phyloP scores from a whole-genome alignment of 2,888 invertebrate species.

The Aphodius granarius region DNA sequence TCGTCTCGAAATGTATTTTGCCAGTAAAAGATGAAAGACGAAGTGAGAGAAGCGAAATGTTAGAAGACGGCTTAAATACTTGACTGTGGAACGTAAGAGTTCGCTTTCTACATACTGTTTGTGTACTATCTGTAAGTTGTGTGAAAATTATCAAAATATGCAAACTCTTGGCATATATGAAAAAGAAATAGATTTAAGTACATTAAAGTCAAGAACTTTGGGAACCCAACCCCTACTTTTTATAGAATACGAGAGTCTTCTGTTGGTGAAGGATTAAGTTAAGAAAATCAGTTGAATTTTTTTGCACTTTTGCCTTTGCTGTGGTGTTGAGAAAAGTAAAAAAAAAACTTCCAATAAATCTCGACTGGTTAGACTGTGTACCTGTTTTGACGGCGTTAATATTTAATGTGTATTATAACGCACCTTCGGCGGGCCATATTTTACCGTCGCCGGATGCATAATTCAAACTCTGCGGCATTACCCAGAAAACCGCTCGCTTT shows the following conservation, averaged over 20 bases:
- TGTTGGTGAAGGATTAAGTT: no score
- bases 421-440: constrained; percentile 10
- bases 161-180: no score
- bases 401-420: constrained; percentile 11
- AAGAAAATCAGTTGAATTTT: background rate
- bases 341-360: constrained; percentile 3
- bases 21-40: background rate
- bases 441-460: constrained; percentile 10
- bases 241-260: no score
- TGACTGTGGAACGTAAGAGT: no score
- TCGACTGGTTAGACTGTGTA: constrained; percentile 4
- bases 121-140: no score
- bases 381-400: constrained; percentile 12
- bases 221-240: no score
- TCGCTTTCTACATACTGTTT: no score
- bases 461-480: constrained; percentile 13
- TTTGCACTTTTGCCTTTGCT: background rate
- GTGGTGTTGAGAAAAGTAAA: background rate
- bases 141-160: no score
- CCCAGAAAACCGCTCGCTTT: constrained; percentile 7
- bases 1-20: background rate
- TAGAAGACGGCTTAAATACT: no score
- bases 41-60: background rate
- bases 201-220: no score
- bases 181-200: no score